Percentiles rank a stretch among this genome's conserved stretches.
Evolutionary conservation across 2,888 invertebrate species (phyloP).

Genomic region (Neoaliturus tenellus): DNA sequence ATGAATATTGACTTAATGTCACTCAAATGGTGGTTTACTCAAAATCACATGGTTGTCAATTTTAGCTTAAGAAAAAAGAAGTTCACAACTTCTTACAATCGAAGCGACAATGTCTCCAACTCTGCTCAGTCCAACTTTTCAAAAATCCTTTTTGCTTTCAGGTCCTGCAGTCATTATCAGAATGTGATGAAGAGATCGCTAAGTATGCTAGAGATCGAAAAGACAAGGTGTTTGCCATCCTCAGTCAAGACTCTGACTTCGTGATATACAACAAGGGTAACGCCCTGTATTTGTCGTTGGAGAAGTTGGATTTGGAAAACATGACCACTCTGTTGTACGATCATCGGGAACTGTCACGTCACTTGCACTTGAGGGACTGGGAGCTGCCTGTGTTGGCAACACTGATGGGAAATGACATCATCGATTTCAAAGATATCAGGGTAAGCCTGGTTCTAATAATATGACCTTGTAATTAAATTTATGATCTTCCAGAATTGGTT

Average conservation of each 20-base stretch:
- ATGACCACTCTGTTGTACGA: constrained; percentile 69
- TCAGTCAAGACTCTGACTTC: constrained; percentile 70
- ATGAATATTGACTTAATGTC: too few species aligned
- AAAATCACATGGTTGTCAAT: too few species aligned
- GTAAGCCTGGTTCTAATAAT: too few species aligned
- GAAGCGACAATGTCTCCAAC: too few species aligned
- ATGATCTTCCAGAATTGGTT: too few species aligned
- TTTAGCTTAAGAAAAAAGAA: too few species aligned
- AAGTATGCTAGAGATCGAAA: constrained; percentile 67
- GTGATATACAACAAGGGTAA: constrained; percentile 67
- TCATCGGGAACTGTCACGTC: constrained; percentile 65
- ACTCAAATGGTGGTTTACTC: too few species aligned
- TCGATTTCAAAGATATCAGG: constrained; percentile 60
- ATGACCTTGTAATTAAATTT: too few species aligned
- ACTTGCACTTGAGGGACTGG: constrained; percentile 63
- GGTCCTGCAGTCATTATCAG: constrained; percentile 67
- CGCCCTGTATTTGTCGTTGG: constrained; percentile 68
- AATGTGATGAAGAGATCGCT: constrained; percentile 69
- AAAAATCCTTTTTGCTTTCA: too few species aligned
- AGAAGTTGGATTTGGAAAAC: constrained; percentile 66
- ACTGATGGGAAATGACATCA: constrained; percentile 68
- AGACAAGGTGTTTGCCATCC: constrained; percentile 69
- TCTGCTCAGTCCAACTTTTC: too few species aligned
- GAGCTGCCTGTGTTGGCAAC: constrained; percentile 69
- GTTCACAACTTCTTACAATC: too few species aligned